A percentile compares a stretch with the other conserved stretches of the same genome.
Evolutionary conservation across 2,113 vertebrate species (phyloP).

Genomic region (Chlorodrepanis virens): DNA sequence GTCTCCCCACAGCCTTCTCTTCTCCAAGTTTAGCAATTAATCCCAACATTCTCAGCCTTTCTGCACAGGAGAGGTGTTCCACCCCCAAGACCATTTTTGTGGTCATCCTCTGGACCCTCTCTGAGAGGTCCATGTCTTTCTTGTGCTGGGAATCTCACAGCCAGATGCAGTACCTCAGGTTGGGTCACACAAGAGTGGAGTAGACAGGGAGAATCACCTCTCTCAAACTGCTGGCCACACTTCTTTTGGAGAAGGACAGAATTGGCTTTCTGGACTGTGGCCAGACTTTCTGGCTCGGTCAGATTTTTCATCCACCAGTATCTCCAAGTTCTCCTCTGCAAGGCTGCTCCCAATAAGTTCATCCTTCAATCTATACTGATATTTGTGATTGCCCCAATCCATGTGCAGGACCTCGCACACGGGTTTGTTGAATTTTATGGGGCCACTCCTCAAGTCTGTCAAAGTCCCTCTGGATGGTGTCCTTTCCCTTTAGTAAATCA

Average conservation of each 20-base stretch:
- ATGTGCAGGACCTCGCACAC: not conserved
- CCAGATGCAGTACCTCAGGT: not conserved
- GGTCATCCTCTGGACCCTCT: not conserved
- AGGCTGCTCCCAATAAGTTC: not conserved
- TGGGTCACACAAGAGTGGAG: not conserved
- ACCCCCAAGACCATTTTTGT: not conserved
- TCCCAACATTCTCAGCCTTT: not conserved
- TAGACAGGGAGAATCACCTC: not conserved
- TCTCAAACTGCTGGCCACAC: not conserved
- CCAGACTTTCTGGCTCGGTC: rapidly evolving
- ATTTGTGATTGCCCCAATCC: not conserved
- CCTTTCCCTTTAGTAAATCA: rapidly evolving
- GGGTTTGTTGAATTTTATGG: not conserved
- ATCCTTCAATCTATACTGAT: not conserved
- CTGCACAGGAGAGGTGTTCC: not conserved
- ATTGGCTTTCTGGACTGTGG: not conserved
- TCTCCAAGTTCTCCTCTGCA: not conserved
- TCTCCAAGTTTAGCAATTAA: not conserved
- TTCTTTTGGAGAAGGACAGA: not conserved
- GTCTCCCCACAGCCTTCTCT: not conserved
- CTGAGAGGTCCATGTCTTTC: not conserved
- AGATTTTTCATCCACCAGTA: not conserved
- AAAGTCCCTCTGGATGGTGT: not conserved
- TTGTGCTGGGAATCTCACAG: not conserved
- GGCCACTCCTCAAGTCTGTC: not conserved